Percentiles rank a stretch among this genome's conserved stretches.
Evolutionary conservation across 2,797 vertebrate species (phyloP).

Genomic region (Leuciscus waleckii): DNA sequence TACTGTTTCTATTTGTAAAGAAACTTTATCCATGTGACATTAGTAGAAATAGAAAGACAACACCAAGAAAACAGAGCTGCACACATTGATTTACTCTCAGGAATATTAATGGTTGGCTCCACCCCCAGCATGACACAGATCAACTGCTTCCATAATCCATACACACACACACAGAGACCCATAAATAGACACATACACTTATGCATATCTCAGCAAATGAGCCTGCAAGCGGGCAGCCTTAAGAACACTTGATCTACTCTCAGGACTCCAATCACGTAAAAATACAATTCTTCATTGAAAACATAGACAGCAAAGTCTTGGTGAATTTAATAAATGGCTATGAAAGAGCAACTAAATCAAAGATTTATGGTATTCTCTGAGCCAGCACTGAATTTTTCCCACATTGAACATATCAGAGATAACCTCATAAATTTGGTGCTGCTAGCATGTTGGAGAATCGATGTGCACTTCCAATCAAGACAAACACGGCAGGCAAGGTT

Average conservation of each 20-base stretch:
- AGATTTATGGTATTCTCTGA: constrained; percentile 21
- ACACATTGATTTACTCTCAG: constrained; percentile 25
- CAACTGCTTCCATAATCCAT: constrained; percentile 4
- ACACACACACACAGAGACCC: constrained; percentile 6
- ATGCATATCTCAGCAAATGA: constrained; percentile 23
- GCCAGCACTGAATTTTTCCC: constrained; percentile 23
- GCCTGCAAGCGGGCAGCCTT: neutral
- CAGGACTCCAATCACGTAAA: neutral
- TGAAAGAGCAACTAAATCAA: constrained; percentile 26
- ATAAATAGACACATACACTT: constrained; percentile 19
- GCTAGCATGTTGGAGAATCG: constrained; percentile 18
- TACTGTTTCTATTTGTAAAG: constrained; percentile 7
- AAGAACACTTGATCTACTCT: constrained; percentile 1
- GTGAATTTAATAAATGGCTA: constrained; percentile 38
- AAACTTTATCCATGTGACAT: constrained; percentile 48
- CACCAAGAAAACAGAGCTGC: constrained; percentile 36
- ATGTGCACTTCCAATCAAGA: constrained; percentile 37
- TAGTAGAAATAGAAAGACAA: constrained; percentile 35
- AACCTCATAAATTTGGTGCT: constrained; percentile 19
- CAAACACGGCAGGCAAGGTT: constrained; percentile 5
- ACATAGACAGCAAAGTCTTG: constrained; percentile 11
- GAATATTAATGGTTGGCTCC: constrained; percentile 37
- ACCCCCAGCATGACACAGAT: constrained; percentile 23
- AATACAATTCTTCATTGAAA: constrained; percentile 14
- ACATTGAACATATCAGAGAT: constrained; percentile 26